These are phyloP conservation scores for Drosophila virilis DNA, from an alignment of 1,140 invertebrate species.

Conservation along the genomic window DNA sequence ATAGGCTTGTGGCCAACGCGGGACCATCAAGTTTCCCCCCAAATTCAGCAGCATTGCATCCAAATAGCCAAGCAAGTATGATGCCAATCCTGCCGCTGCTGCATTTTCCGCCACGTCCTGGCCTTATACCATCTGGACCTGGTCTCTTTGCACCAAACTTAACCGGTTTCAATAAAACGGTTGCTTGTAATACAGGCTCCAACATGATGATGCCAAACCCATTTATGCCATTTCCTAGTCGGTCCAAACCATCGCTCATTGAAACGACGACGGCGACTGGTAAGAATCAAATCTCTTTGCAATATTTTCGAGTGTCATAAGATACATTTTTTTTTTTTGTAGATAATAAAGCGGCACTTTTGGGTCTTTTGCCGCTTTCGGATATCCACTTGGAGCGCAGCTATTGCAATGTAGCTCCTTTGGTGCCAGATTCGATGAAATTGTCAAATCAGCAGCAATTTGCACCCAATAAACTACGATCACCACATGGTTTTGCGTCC, in stretches of 20 bases:
- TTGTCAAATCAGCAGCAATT: conserved; percentile 1
- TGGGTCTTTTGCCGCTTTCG: conserved; percentile 10
- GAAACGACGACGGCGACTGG: conserved; percentile 2
- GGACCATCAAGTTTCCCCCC: background rate
- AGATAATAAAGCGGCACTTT: conserved; percentile 21
- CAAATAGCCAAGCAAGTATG: conserved; percentile 35
- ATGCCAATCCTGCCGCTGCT: conserved; percentile 58
- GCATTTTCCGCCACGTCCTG: conserved; percentile 87
- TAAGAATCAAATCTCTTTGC: conserved; percentile 13
- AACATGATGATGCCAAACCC: conserved; percentile 41
- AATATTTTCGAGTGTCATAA: background rate
- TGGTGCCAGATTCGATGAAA: conserved; percentile 71
- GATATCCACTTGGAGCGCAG: conserved; percentile 46
- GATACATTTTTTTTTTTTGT: background rate
- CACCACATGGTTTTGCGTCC: background rate
- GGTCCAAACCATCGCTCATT: background rate
- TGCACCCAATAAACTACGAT: background rate
- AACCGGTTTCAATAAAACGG: conserved; percentile 36
- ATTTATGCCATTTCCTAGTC: conserved; percentile 45
- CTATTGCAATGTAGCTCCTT: conserved; percentile 80
- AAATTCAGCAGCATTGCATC: conserved; percentile 7
- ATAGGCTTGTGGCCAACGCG: conserved; percentile 5
- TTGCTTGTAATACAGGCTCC: background rate
- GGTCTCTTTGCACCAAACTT: conserved; percentile 83
- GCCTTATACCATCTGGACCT: conserved; percentile 87